These are phyloP conservation scores for Gallinago media DNA, from an alignment of 2,113 vertebrate species.

Conservation along the genomic window DNA sequence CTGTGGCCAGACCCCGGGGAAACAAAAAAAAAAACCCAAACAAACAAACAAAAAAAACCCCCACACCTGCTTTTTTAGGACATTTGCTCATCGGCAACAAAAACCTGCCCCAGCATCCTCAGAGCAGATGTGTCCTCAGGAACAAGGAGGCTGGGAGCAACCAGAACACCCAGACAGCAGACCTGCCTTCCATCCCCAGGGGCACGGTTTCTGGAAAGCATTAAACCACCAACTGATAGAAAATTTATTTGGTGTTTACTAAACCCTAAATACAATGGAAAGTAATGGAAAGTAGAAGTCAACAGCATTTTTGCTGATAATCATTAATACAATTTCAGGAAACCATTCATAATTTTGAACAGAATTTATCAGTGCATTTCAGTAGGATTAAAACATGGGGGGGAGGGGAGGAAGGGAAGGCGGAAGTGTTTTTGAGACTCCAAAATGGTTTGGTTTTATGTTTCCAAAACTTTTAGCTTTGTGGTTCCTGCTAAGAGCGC, in stretches of 20 bases:
- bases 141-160: not conserved
- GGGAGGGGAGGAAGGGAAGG: too few relatives aligned
- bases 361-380: fast-evolving
- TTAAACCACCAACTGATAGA: not conserved
- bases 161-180: not conserved
- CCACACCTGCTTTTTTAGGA: not conserved
- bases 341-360: not conserved
- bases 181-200: fast-evolving
- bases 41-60: too few relatives aligned
- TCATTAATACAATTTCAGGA: not conserved
- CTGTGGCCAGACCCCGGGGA: not conserved
- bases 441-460: not conserved
- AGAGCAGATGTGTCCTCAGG: not conserved
- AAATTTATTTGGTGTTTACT: not conserved
- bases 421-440: not conserved
- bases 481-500: not conserved
- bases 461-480: not conserved
- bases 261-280: not conserved
- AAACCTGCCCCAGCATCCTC: not conserved
- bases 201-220: not conserved
- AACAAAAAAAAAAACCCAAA: not conserved
- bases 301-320: not conserved
- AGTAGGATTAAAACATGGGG: not conserved
- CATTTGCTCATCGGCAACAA: fast-evolving
- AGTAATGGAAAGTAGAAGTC: not conserved